Percentiles rank a stretch among this genome's conserved stretches.
These are phyloP conservation scores for Lepilemur septentrionalis DNA, from an alignment of 2,797 vertebrate genomes.

Conservation along the genomic window DNA sequence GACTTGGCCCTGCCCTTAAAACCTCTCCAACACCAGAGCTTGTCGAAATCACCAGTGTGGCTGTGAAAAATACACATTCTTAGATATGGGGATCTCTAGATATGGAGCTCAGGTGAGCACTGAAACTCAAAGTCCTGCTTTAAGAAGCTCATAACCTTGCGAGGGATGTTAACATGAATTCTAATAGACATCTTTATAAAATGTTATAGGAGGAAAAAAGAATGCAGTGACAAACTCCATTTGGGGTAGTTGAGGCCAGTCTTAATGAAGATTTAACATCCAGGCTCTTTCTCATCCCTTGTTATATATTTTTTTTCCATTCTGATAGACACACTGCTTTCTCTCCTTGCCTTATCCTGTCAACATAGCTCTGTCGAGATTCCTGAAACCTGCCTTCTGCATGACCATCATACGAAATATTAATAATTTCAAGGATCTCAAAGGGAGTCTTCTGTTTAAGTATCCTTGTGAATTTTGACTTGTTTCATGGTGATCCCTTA, in stretches of 20 bases:
- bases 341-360: background rate
- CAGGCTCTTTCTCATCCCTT: background rate
- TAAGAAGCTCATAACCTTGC: background rate
- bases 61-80: background rate
- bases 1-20: background rate
- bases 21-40: background rate
- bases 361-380: background rate
- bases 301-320: background rate
- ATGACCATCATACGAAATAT: background rate
- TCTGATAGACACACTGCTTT: background rate
- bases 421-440: background rate
- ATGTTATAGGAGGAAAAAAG: background rate
- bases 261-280: background rate
- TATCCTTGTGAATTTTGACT: background rate
- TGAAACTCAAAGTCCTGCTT: background rate
- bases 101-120: background rate
- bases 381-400: background rate
- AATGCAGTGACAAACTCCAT: background rate
- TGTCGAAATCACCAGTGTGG: background rate
- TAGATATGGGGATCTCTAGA: background rate
- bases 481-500: background rate
- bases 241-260: background rate
- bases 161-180: background rate
- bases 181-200: background rate
- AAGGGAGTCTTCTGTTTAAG: background rate